Percentiles rank a stretch among this genome's conserved stretches.
These are phyloP conservation scores for Nemurella pictetii DNA, from an alignment of 2,888 invertebrate species.

Conservation along the genomic window DNA sequence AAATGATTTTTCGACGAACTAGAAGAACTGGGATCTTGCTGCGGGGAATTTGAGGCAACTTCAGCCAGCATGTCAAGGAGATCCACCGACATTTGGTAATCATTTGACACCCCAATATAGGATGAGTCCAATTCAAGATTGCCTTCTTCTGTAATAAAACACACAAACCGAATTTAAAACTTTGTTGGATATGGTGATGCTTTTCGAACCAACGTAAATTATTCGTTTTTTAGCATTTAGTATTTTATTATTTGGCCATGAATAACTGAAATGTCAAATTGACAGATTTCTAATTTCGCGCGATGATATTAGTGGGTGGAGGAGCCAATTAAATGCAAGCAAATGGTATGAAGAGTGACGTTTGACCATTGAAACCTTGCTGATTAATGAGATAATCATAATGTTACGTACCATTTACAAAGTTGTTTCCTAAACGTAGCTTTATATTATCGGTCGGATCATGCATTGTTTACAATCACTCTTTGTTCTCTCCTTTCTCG, in stretches of 20 bases:
- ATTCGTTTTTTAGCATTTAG: too few species aligned
- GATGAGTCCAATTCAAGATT: neutral
- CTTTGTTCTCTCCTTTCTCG: neutral
- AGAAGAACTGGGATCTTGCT: conserved; percentile 48
- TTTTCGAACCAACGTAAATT: too few species aligned
- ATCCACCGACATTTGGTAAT: conserved; percentile 41
- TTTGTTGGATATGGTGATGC: too few species aligned
- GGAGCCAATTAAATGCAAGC: too few species aligned
- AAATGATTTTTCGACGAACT: conserved; percentile 39
- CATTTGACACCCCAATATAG: too few species aligned
- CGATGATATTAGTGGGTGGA: too few species aligned
- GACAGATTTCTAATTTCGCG: too few species aligned
- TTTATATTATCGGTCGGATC: neutral
- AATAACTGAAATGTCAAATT: too few species aligned
- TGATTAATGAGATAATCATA: neutral
- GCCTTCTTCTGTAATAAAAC: neutral
- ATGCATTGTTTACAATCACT: neutral
- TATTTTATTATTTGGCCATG: too few species aligned
- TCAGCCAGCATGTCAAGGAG: conserved; percentile 59
- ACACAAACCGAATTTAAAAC: too few species aligned
- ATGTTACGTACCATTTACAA: neutral
- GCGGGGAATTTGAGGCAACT: conserved; percentile 58
- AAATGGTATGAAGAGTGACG: too few species aligned
- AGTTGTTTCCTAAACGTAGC: neutral
- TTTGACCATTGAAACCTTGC: too few species aligned